Base-by-base conservation (phyloP, 2,797 vertebrate genomes). In the Pterois miles region DNA sequence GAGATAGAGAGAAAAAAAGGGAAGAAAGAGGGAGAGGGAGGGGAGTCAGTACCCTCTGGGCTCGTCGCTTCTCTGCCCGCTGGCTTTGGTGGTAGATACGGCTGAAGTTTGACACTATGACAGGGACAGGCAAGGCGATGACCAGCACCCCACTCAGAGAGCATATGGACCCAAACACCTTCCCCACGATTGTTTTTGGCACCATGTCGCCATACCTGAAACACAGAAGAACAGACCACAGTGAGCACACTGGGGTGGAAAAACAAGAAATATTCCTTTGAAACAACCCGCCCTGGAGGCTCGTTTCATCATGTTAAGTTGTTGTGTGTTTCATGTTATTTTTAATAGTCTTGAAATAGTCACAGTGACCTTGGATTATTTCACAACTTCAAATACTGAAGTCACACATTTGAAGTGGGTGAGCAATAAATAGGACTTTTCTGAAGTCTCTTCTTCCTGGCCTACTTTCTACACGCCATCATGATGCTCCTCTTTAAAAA, bases 71-170 rank as follows among this genome's bases (percentile, higher is more conserved):
- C 94, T 99, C 98, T 58, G 98, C 96, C 84, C 98, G 94, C 92
- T 99, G 98, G 74, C 98, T 99, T 91, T 99, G 98, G 93, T 99
- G 98, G 91, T 99, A 99, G 91, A 99, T 99, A 4, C 97, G 96
- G 90, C 97, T 98, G 95, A 99, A 99, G 95, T 99, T 99, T 82
- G 98, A 99, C 87, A 99, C 98, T 48, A 99, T 99, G 78, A 98
- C 98, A 27, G 98, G 98, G 75, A 99, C 98, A 2, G 98, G 98
- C 74, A 99, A 91, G 74, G 98, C 98, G 36, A 99, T 99, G 93
- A 99, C 98, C 92, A 99, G 94, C 86, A 99, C 98, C 27, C 98
- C 98, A 63, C 98, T 98, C 89, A 99, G 94, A 2, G 98, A 99
- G 72, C 97, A 99, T 92, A 98, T 97, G 83, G 98, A 98, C 73